A percentile compares a stretch with the other conserved stretches of the same genome.
These are phyloP conservation scores for Synanthedon myopaeformis DNA, from an alignment of 2,888 invertebrate genomes.

Conservation along the genomic window DNA sequence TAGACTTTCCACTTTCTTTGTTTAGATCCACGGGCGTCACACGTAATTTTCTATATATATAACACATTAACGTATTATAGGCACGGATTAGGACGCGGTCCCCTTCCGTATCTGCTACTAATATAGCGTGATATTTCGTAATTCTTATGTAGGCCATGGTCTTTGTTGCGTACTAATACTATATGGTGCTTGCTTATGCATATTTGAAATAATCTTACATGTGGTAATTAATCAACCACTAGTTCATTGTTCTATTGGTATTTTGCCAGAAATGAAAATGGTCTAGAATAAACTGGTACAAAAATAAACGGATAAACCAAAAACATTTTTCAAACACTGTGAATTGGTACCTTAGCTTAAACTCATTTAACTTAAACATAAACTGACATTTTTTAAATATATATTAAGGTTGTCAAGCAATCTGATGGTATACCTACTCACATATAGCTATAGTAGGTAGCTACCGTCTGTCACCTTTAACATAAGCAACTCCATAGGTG, in stretches of 20 bases:
- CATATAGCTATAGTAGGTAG: too few relatives aligned
- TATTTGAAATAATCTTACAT: slow-evolving; percentile 5
- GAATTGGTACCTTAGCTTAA: too few relatives aligned
- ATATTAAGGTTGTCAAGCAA: too few relatives aligned
- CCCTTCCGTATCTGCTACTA: slow-evolving; percentile 54
- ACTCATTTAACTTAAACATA: too few relatives aligned
- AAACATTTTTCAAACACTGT: too few relatives aligned
- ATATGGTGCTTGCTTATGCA: slow-evolving; percentile 29
- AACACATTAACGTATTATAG: slow-evolving; percentile 48
- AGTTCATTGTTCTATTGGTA: slow-evolving; percentile 26
- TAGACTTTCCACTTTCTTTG: slow-evolving; percentile 42
- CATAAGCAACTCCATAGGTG: too few relatives aligned
- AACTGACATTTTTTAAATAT: too few relatives aligned
- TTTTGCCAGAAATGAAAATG: slow-evolving; percentile 21
- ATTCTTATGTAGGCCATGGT: slow-evolving; percentile 65
- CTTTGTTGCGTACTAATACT: slow-evolving; percentile 58
- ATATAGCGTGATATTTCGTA: slow-evolving; percentile 58
- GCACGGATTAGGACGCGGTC: slow-evolving; percentile 23
- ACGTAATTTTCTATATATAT: slow-evolving; percentile 52
- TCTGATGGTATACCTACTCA: too few relatives aligned
- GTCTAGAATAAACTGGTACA: background rate
- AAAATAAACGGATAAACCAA: too few relatives aligned
- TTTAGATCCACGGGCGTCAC: slow-evolving; percentile 35
- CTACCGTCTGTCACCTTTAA: too few relatives aligned
- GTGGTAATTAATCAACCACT: slow-evolving; percentile 11